Evolutionary conservation across 2,113 vertebrate species (phyloP).

Genomic region (Euleptes europaea): DNA sequence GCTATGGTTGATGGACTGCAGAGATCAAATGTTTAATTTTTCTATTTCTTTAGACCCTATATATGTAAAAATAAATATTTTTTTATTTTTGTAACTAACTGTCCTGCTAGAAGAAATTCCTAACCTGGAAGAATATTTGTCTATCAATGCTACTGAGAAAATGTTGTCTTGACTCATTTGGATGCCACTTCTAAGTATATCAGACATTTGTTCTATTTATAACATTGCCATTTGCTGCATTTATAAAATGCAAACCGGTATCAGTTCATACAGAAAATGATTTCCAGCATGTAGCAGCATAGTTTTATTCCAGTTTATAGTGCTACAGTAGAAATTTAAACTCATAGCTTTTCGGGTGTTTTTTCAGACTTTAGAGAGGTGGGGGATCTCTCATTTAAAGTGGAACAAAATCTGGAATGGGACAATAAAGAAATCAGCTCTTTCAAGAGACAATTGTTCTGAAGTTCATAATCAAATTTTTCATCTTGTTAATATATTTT

Average conservation of each 20-base stretch:
- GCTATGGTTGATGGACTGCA: constrained; percentile 3
- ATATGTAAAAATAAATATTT: constrained; percentile 48
- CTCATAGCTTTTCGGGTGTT: neutral
- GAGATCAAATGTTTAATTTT: neutral
- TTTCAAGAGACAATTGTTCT: neutral
- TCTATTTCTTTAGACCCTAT: constrained; percentile 28
- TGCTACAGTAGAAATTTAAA: neutral
- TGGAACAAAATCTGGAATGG: neutral
- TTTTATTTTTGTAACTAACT: constrained; percentile 63
- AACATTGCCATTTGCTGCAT: neutral
- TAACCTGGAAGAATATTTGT: neutral
- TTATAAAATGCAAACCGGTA: neutral
- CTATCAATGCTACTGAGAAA: neutral
- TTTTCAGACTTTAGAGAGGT: neutral
- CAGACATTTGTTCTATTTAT: neutral
- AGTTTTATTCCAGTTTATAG: neutral
- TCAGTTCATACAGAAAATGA: neutral
- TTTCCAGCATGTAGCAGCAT: neutral
- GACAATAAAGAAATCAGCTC: neutral
- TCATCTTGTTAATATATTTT: neutral
- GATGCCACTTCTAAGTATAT: neutral
- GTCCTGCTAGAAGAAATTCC: neutral
- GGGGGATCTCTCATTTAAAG: neutral
- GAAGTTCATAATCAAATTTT: neutral
- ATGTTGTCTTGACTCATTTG: neutral